phyloP scores from a whole-genome alignment of 1,140 invertebrate genomes.

The Lordiphosa clarofinis region DNA sequence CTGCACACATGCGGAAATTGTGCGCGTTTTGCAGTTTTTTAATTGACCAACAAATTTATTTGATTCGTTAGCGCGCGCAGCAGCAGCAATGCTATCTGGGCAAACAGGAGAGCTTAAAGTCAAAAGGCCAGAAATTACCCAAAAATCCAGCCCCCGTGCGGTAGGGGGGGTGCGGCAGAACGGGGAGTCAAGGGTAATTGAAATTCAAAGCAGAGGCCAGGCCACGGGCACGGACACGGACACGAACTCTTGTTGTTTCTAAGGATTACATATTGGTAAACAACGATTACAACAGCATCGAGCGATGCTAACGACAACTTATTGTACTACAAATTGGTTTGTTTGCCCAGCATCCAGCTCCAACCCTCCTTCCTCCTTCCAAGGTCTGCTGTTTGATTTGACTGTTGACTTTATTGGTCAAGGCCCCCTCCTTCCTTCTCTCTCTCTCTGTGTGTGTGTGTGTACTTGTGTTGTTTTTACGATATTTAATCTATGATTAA shows the following conservation, averaged over 20 bases:
- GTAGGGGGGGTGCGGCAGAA: too few species aligned
- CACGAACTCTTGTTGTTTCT: slow-evolving; percentile 64
- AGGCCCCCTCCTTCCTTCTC: slow-evolving; percentile 4
- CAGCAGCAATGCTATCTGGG: slow-evolving; percentile 6
- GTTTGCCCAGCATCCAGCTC: slow-evolving; percentile 38
- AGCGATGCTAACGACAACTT: slow-evolving; percentile 49
- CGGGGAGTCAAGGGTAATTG: slow-evolving; percentile 44
- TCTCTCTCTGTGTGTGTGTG: slow-evolving; percentile 7
- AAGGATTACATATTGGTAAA: slow-evolving; percentile 77
- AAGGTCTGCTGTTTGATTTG: slow-evolving; percentile 59
- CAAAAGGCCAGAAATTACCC: slow-evolving; percentile 8
- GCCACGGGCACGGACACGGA: slow-evolving; percentile 23
- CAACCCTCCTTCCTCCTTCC: background rate
- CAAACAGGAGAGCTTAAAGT: slow-evolving; percentile 12
- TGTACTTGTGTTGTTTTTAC: slow-evolving; percentile 56
- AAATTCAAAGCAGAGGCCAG: slow-evolving; percentile 52
- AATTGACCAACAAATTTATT: slow-evolving; percentile 78
- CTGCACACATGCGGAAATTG: slow-evolving; percentile 74
- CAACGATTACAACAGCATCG: slow-evolving; percentile 57
- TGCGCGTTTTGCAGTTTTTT: slow-evolving; percentile 78
- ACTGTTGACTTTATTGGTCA: slow-evolving; percentile 78
- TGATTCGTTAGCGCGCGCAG: slow-evolving; percentile 67
- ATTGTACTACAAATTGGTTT: slow-evolving; percentile 68
- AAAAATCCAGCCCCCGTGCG: too few species aligned
- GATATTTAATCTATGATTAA: slow-evolving; percentile 78